Conservation (phyloP, 2,113 vertebrate genomes). For the Malurus alboscapulatus region DNA sequence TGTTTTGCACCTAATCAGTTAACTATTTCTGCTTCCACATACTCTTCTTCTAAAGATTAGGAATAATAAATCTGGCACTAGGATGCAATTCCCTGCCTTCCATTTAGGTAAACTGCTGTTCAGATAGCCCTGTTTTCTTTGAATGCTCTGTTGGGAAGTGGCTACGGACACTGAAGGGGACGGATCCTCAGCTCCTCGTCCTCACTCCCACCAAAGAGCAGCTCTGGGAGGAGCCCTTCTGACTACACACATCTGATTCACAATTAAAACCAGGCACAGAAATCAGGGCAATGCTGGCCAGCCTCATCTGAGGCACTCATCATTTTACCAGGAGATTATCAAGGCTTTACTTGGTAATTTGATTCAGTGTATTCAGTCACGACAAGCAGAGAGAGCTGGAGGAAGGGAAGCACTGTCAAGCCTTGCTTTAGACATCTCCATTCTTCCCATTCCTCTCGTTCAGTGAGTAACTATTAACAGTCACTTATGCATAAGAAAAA, state of each 20-base stretch:
- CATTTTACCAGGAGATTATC: background rate
- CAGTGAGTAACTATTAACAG: background rate
- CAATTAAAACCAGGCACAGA: background rate
- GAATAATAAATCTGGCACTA: background rate
- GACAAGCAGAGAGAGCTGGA: background rate
- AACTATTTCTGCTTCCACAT: background rate
- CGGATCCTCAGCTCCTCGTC: background rate
- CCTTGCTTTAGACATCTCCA: background rate
- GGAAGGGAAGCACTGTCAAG: background rate
- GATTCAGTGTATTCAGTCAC: background rate
- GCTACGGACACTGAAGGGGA: background rate
- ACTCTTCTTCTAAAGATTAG: background rate
- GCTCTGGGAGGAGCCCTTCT: background rate
- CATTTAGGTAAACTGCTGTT: background rate
- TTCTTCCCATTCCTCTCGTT: slow-evolving; percentile 1
- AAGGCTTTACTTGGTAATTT: background rate
- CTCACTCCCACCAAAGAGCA: accelerated
- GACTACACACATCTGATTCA: background rate
- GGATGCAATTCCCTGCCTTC: accelerated
- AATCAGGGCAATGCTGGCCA: background rate
- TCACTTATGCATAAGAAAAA: slow-evolving; percentile 43
- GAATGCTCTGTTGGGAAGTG: background rate
- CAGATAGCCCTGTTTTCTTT: background rate
- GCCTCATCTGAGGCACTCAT: background rate
- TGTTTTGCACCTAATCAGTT: background rate